Evolutionary conservation across 2,888 invertebrate species (phyloP).

Genomic region (Molorchus minor): DNA sequence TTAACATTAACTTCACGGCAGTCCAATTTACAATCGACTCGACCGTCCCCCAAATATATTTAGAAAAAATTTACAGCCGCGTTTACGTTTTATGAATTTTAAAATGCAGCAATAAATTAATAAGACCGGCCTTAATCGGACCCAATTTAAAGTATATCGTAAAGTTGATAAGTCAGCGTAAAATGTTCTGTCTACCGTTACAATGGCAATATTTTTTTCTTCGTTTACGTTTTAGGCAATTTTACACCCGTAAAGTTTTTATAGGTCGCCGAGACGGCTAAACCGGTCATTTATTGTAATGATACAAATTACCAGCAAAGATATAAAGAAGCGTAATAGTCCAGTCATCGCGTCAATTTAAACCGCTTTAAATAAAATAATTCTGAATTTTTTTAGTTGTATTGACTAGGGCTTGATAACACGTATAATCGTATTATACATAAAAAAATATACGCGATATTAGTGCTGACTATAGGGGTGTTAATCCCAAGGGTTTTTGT

Average conservation of each 20-base stretch:
- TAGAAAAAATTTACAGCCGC: conserved; percentile 32
- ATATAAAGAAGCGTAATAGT: conserved; percentile 41
- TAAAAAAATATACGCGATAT: too few relatives aligned
- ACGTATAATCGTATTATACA: too few relatives aligned
- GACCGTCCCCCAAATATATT: conserved; percentile 29
- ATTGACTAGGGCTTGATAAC: too few relatives aligned
- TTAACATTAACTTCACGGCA: conserved; percentile 21
- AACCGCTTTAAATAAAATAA: too few relatives aligned
- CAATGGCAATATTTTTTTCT: conserved; percentile 19
- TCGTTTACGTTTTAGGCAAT: conserved; percentile 24
- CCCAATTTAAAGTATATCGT: conserved; percentile 31
- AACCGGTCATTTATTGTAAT: conserved; percentile 23
- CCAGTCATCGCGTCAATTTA: too few relatives aligned
- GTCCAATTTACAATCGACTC: conserved; percentile 27
- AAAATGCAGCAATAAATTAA: conserved; percentile 40
- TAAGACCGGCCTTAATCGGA: conserved; percentile 26
- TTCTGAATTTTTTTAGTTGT: too few relatives aligned
- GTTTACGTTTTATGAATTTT: conserved; percentile 37
- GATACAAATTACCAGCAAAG: conserved; percentile 36
- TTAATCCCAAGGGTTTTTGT: too few relatives aligned
- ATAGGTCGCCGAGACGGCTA: conserved; percentile 15
- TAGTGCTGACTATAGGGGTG: too few relatives aligned
- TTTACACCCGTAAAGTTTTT: conserved; percentile 34
- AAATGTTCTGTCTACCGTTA: conserved; percentile 34
- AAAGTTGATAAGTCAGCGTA: conserved; percentile 33